These are phyloP conservation scores for Phoenicopterus ruber DNA, from an alignment of 2,113 vertebrate species.

Conservation along the genomic window DNA sequence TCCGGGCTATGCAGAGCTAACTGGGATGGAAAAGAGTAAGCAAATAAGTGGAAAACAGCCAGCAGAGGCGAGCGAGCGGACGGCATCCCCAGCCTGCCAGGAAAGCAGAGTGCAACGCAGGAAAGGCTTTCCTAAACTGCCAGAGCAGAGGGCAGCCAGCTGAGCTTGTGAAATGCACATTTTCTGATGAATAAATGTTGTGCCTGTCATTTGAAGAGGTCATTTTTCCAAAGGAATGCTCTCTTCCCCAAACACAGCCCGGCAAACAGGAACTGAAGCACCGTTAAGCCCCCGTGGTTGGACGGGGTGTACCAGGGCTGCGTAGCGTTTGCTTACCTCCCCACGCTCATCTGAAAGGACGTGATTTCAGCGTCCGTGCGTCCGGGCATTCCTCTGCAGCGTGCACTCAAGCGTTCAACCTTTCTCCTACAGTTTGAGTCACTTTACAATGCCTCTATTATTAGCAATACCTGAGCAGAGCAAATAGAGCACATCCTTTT, in stretches of 20 bases:
- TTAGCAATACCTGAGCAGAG: neutral
- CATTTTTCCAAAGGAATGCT: neutral
- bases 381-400: neutral
- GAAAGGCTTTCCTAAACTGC: neutral
- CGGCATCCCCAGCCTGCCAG: neutral
- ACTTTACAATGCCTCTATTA: neutral
- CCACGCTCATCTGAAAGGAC: neutral
- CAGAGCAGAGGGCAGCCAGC: neutral
- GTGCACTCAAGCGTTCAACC: neutral
- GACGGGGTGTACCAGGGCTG: neutral
- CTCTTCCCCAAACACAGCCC: neutral
- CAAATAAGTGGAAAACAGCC: conserved; percentile 27
- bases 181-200: neutral
- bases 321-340: neutral
- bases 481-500: neutral
- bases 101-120: neutral
- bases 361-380: neutral
- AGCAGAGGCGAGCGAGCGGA: neutral
- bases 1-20: conserved; percentile 8
- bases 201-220: neutral
- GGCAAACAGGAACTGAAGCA: neutral
- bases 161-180: neutral
- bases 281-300: neutral
- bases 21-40: conserved; percentile 45
- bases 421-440: neutral